These are phyloP conservation scores for Orthosia cruda DNA, from an alignment of 2,888 invertebrate species.

Conservation along the genomic window DNA sequence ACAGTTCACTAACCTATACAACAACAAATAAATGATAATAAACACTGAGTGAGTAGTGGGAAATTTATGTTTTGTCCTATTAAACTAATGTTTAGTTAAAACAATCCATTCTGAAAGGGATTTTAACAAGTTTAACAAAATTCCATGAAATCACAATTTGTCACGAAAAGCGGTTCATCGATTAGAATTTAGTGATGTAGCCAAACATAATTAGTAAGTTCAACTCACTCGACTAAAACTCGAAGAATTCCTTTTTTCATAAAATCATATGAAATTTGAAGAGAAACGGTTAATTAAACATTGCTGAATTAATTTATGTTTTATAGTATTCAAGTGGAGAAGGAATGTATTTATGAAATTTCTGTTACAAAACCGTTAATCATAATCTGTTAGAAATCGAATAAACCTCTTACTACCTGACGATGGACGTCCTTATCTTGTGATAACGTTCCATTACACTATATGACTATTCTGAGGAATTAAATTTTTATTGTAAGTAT, in stretches of 20 bases:
- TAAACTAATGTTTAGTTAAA: neutral
- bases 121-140: conserved; percentile 29
- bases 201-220: neutral
- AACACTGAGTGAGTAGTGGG: neutral
- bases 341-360: too few relatives aligned
- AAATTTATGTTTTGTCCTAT: neutral
- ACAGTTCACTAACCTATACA: conserved; percentile 58
- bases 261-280: too few relatives aligned
- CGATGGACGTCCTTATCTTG: neutral
- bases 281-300: neutral
- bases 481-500: neutral
- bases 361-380: neutral
- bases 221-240: conserved; percentile 33
- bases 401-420: neutral
- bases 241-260: neutral
- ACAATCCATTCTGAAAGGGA: conserved; percentile 45
- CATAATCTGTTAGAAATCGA: neutral
- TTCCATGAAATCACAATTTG: conserved; percentile 50
- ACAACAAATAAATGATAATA: conserved; percentile 6
- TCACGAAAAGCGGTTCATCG: conserved; percentile 63
- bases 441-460: conserved; percentile 14
- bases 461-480: neutral
- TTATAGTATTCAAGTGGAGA: neutral
- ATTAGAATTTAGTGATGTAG: conserved; percentile 55
- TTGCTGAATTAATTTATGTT: neutral